These are phyloP conservation scores for Amphiura filiformis DNA, from an alignment of 35 echinoderm and acorn worm species.

Conservation along the genomic window DNA sequence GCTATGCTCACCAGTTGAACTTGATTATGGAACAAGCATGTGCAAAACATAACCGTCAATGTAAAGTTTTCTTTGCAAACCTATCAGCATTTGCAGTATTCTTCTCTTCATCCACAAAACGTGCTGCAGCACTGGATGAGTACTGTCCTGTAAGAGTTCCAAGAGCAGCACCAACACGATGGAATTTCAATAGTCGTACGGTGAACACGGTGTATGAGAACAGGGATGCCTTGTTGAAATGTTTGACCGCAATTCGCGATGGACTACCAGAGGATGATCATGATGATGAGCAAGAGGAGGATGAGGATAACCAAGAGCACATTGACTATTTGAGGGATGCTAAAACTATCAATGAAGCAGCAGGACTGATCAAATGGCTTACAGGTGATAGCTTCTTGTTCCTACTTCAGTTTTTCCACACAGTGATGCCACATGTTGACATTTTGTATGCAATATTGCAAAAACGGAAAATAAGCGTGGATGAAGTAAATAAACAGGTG, in stretches of 20 bases:
- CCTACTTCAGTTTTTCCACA: background rate
- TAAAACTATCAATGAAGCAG: background rate
- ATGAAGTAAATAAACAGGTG: background rate
- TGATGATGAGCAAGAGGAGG: background rate
- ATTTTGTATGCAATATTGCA: constrained; percentile 18
- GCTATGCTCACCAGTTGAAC: background rate
- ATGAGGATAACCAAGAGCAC: background rate
- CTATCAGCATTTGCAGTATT: background rate
- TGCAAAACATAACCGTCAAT: background rate
- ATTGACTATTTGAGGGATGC: background rate
- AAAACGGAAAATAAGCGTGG: background rate
- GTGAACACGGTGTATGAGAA: background rate
- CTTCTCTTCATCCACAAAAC: background rate
- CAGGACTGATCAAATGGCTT: constrained; percentile 11
- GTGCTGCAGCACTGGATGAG: background rate
- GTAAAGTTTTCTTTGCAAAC: background rate
- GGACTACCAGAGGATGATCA: background rate
- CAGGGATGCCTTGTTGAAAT: background rate
- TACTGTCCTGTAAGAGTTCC: constrained; percentile 4
- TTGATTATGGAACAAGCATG: background rate
- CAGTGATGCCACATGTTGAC: background rate
- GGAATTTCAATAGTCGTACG: constrained; percentile 21
- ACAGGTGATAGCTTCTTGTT: background rate
- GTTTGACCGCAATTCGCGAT: background rate
- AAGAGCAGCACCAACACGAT: constrained; percentile 16